phyloP scores from a whole-genome alignment of 2,113 vertebrate genomes.

The Heterotilapia buettikoferi region DNA sequence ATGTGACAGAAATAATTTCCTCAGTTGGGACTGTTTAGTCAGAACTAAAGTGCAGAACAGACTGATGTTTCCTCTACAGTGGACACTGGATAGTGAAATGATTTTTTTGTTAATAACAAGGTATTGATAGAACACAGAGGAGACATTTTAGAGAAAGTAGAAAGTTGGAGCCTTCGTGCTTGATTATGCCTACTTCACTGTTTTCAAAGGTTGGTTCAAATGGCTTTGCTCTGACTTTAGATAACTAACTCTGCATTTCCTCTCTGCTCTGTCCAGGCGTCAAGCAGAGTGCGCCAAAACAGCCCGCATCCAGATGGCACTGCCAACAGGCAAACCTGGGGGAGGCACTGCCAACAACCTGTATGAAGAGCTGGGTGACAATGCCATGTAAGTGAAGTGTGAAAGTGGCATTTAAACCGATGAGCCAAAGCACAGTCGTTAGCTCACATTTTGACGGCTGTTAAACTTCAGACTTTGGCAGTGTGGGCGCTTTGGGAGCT shows the following conservation, averaged over 20 bases:
- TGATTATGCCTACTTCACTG: background rate
- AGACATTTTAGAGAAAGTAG: background rate
- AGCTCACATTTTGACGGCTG: background rate
- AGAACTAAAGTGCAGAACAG: background rate
- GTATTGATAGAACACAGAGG: background rate
- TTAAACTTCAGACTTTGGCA: background rate
- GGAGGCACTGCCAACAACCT: constrained; percentile 82
- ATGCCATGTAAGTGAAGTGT: constrained; percentile 86
- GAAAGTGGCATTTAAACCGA: constrained; percentile 6
- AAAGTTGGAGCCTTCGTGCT: background rate
- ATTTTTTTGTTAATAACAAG: background rate
- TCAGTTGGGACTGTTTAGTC: background rate
- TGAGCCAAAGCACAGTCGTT: constrained; percentile 11
- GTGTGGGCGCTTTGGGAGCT: background rate
- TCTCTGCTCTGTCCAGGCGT: constrained; percentile 69
- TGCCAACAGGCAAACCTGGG: constrained; percentile 85
- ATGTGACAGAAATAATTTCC: background rate
- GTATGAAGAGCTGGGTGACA: constrained; percentile 93
- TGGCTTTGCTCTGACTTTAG: background rate
- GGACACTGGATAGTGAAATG: background rate
- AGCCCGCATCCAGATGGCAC: constrained; percentile 88
- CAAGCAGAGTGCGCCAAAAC: constrained; percentile 97
- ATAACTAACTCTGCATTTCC: background rate
- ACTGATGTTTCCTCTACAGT: background rate
- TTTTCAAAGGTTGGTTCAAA: background rate